A percentile compares a stretch with the other conserved stretches of the same genome.
Conservation (phyloP, 2,888 invertebrate species). For the Troides aeacus region DNA sequence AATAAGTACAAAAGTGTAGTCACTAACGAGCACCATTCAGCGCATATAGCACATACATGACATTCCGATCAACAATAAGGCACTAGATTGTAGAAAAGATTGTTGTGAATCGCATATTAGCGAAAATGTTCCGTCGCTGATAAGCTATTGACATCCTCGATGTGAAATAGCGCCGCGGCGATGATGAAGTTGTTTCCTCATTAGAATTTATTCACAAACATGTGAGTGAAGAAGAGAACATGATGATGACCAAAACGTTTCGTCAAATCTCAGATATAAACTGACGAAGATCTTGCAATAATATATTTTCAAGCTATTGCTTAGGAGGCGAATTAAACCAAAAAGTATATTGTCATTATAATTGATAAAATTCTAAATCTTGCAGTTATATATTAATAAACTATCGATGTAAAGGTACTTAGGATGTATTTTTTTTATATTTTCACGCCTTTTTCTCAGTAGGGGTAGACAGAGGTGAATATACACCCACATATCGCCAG, state of each 20-base stretch:
- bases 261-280: background rate
- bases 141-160: slow-evolving; percentile 22
- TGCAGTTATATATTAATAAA: too few species aligned
- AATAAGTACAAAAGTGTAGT: slow-evolving; percentile 58
- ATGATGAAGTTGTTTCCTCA: slow-evolving; percentile 10
- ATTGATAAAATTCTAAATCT: too few species aligned
- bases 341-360: too few species aligned
- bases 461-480: too few species aligned
- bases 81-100: slow-evolving; percentile 36
- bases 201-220: slow-evolving; percentile 18
- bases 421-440: too few species aligned
- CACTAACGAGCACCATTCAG: slow-evolving; percentile 74
- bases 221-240: slow-evolving; percentile 8
- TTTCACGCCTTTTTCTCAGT: too few species aligned
- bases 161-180: slow-evolving; percentile 12
- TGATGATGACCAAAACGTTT: slow-evolving; percentile 5
- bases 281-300: background rate
- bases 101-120: slow-evolving; percentile 42
- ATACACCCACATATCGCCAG: too few species aligned
- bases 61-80: slow-evolving; percentile 34
- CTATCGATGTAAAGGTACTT: too few species aligned
- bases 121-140: slow-evolving; percentile 37
- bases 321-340: too few species aligned
- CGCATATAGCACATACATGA: slow-evolving; percentile 47
- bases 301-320: background rate